phyloP scores from a whole-genome alignment of 2,113 vertebrate genomes.

The Pelmatolapia mariae region DNA sequence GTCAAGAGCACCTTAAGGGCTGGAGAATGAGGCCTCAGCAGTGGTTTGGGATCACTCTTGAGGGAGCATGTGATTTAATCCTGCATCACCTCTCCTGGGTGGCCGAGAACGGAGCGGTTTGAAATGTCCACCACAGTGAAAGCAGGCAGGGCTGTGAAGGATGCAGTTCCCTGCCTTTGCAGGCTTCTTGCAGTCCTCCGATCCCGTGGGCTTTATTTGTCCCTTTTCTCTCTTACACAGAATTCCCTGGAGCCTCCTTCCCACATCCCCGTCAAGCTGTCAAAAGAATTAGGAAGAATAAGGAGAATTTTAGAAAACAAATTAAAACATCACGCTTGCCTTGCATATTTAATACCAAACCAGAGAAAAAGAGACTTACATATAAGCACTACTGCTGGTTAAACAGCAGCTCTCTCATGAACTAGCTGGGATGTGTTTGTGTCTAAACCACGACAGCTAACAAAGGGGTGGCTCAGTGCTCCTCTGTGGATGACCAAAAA shows the following conservation, averaged over 20 bases:
- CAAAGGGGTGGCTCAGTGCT: conserved; percentile 6
- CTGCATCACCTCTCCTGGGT: conserved; percentile 17
- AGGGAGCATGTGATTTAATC: conserved; percentile 44
- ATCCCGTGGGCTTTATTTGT: neutral
- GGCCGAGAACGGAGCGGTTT: neutral
- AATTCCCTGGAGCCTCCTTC: neutral
- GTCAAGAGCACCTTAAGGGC: neutral
- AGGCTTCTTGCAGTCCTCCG: neutral
- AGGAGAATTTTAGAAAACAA: neutral
- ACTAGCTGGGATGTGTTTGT: conserved; percentile 32
- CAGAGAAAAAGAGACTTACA: neutral
- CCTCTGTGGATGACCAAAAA: neutral
- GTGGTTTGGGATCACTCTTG: neutral
- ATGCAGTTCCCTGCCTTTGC: neutral
- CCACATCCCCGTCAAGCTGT: neutral
- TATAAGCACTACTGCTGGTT: neutral
- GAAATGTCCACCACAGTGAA: neutral
- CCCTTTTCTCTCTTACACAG: neutral
- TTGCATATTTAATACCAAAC: neutral
- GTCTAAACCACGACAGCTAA: neutral
- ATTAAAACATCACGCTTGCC: neutral
- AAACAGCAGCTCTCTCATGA: neutral
- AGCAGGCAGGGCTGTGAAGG: neutral
- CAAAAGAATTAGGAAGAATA: neutral
- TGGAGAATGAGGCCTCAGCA: neutral